Evolutionary conservation across 2,888 invertebrate genomes (phyloP), one percentile per base, ranked within the genome.

Genomic region (Automeris io): DNA sequence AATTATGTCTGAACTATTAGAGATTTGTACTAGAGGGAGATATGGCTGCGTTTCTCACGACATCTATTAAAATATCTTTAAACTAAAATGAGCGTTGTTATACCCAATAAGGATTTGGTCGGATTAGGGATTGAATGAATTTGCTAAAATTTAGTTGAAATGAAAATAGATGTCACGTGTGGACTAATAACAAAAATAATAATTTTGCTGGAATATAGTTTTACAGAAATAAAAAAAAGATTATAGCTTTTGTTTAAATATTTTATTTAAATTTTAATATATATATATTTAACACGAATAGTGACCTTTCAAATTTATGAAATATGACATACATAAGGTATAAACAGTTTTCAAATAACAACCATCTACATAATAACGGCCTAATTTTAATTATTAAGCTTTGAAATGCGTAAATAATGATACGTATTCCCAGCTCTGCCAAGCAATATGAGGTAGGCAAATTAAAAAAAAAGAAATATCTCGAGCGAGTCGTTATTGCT

Each of bases 401-500:
- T 18, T 11, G 2, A 19, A 11, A 21, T 3, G 11, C 13, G 18
- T 24, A 18, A 11, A 9, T 35, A 21, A 33, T 12, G 24, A 5
- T 5, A 34, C 16, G 31, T 35, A 32, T 26, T 23, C 39, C 23
- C n/a, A n/a, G 18, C 40, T 61, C 61, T 63, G 60, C 59, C 42
- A 44, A 42, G 59, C 59, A 60, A 62, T 66, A 31, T 37, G 35
- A 43, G 37, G 16, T 16, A 29, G 13, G 29, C 2, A 2, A 45
- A 19, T 41, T 52, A 58, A 63, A 42, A 59, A 65, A 65, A 61
- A 61, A 63, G 59, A 62, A 69, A 61, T 51, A 52, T 46, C 51
- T 47, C 47, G 54, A 61, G 66, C 51, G 55, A 57, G 54, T 59
- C 60, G 48, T 56, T 55, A 83, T 83, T 85, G 83, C 83, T 62